A percentile compares a stretch with the other conserved stretches of the same genome.
Conservation (phyloP, 2,113 vertebrate genomes). For the Psettodes erumei region DNA sequence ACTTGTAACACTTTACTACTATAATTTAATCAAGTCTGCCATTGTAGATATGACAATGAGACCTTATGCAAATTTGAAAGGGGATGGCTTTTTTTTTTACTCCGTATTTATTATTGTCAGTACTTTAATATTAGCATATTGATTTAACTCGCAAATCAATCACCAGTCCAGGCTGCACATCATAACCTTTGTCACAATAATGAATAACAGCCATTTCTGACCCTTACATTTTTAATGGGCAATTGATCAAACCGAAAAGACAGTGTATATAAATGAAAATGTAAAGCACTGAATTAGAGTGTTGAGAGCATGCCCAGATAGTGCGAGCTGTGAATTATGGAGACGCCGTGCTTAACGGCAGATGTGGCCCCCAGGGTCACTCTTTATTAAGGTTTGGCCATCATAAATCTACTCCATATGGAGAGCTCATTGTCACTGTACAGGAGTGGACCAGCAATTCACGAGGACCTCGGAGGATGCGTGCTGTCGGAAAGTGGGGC, state of each 20-base stretch:
- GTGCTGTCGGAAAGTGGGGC: constrained; percentile 50
- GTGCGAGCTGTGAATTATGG: constrained; percentile 60
- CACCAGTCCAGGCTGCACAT: constrained; percentile 31
- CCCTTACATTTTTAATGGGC: constrained; percentile 60
- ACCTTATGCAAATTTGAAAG: not conserved
- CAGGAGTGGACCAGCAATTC: constrained; percentile 51
- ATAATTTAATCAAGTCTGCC: not conserved
- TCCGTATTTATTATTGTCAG: not conserved
- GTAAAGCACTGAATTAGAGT: constrained; percentile 57
- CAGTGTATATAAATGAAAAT: constrained; percentile 67
- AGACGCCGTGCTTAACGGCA: constrained; percentile 68
- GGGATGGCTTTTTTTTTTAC: constrained; percentile 6
- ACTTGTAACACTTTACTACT: not conserved
- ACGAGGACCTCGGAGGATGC: constrained; percentile 26
- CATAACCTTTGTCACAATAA: constrained; percentile 56
- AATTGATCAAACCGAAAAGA: constrained; percentile 65
- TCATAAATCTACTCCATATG: constrained; percentile 73
- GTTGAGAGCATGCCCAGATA: constrained; percentile 59
- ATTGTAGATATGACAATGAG: not conserved
- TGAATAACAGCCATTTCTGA: constrained; percentile 61
- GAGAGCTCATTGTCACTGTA: constrained; percentile 64
- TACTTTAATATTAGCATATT: constrained; percentile 36
- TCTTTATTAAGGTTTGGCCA: constrained; percentile 73
- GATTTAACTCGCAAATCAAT: constrained; percentile 47
- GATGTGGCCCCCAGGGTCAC: constrained; percentile 68